Base-by-base conservation (phyloP, 2,797 vertebrate species). In the Onychomys arenicola region DNA sequence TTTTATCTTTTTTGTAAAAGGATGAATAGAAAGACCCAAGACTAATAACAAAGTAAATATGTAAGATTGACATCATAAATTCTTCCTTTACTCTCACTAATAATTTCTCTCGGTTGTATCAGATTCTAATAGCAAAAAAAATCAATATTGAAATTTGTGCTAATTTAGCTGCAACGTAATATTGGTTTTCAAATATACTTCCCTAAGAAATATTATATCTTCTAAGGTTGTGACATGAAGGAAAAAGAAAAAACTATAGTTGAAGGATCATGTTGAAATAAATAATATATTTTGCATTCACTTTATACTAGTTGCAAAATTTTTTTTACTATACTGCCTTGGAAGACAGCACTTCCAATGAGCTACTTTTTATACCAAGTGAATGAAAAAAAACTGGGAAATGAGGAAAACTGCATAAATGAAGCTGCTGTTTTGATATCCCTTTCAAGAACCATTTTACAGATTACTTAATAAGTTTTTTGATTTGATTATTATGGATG, bases 261-360 rank as follows among this genome's bases (percentile, higher is more conserved):
- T 92, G 59, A 97, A 89, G 97, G 94, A 46, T 93, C 71, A 43
- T 55, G 87, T 95, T 96, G 17, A 96, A 98, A 97, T 32, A 0
- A 4, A 97, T 96, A 97, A 97, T 94, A 34, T 80, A 96, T 89
- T 86, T 89, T 63, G 88, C 61, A 93, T 96, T 40, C 25, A 96
- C 3, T 95, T 97, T 95, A 96, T 25, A 55, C 8, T 69, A 86
- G 13, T 73, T 29, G 37, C n/a, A 16, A 57, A 29, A 17, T 6
- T 8, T 27, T 27, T 25, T 69, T 52, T 96, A 97, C 85, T 97
- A 77, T 49, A 40, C n/a, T 96, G 6, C 3, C 37, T 57, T 85
- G 37, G 25, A 80, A 67, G 10, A n/a, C n/a, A 89, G 21, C 23
- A 75, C 90, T 87, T 77, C 37, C 37, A 81, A 11, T 29, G 5